Evolutionary conservation across 1,140 invertebrate genomes (phyloP).

Genomic region (Rhopalosiphum maidis): DNA sequence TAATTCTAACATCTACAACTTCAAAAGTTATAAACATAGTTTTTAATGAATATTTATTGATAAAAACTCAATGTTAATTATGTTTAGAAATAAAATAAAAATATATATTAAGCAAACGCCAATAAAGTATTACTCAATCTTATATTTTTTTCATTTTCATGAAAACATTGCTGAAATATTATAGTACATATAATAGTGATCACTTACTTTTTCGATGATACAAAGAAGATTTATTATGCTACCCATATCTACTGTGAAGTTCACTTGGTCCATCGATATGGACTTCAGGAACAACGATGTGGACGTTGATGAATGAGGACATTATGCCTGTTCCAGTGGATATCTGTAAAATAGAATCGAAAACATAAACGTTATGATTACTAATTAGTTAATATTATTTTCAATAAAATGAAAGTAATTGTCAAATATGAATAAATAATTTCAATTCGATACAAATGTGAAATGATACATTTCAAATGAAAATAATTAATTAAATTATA

Average conservation of each 20-base stretch:
- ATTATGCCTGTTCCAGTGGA: conserved; percentile 83
- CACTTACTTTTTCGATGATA: conserved; percentile 88
- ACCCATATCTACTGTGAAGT: conserved; percentile 86
- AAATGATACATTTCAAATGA: background rate
- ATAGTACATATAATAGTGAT: background rate
- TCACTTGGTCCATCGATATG: conserved; percentile 81
- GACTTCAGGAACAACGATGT: conserved; percentile 86
- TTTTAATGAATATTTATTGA: no score
- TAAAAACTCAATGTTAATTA: no score
- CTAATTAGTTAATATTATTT: no score
- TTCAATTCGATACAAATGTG: background rate
- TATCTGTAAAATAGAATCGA: conserved; percentile 70
- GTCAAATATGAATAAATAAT: background rate
- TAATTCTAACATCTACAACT: no score
- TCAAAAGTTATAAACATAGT: background rate
- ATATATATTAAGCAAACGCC: no score
- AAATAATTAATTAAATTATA: background rate
- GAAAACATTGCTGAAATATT: background rate
- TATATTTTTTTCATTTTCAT: background rate
- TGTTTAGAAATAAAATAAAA: no score
- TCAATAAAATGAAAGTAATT: background rate
- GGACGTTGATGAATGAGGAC: conserved; percentile 86
- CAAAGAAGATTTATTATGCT: conserved; percentile 90
- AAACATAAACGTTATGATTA: background rate
- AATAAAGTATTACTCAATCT: background rate